Conservation (phyloP, 2,888 invertebrate species). For the Vanessa cardui region DNA sequence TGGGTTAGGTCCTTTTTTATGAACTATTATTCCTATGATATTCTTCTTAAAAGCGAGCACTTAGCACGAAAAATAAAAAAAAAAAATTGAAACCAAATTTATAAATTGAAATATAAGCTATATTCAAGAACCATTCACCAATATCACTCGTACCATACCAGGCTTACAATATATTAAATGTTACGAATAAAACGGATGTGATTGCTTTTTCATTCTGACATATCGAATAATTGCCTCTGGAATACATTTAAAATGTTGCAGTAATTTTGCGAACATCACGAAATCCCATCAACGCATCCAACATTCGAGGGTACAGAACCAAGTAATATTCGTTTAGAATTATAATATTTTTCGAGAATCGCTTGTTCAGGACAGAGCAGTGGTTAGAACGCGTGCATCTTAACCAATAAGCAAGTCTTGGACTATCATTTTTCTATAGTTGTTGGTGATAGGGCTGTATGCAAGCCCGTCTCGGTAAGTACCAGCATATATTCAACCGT, state of each 20-base stretch:
- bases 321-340: not conserved
- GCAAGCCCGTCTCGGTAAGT: too few species aligned
- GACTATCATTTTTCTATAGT: too few species aligned
- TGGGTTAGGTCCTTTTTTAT: too few species aligned
- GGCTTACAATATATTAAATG: not conserved
- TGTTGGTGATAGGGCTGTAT: too few species aligned
- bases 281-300: not conserved
- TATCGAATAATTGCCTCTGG: slow-evolving; percentile 21
- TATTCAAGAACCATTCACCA: not conserved
- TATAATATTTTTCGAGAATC: not conserved
- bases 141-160: not conserved
- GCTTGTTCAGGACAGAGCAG: not conserved
- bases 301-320: not conserved
- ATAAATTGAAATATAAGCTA: too few species aligned
- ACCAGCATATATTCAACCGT: too few species aligned
- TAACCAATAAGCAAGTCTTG: too few species aligned
- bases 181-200: not conserved
- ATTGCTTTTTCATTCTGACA: slow-evolving; percentile 24
- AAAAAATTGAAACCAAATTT: too few species aligned
- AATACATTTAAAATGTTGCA: slow-evolving; percentile 12
- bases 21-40: too few species aligned
- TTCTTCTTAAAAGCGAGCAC: too few species aligned
- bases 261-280: slow-evolving; percentile 16
- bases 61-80: too few species aligned
- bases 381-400: too few species aligned